These are phyloP conservation scores for Julus scandinavius DNA, from an alignment of 2,888 invertebrate genomes.

Conservation along the genomic window DNA sequence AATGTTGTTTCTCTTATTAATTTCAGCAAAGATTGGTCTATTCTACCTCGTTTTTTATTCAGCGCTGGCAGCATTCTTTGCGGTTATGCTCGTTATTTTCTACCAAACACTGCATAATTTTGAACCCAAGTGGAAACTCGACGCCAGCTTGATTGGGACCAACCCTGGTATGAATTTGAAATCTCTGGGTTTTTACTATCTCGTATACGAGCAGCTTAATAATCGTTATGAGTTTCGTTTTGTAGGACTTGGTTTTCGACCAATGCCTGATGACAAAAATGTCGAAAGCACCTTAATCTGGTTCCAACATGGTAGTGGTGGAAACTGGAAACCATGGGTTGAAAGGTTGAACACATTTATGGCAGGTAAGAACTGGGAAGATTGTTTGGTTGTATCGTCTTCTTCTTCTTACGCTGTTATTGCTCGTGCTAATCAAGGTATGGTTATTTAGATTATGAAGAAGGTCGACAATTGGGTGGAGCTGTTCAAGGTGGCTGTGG, in stretches of 20 bases:
- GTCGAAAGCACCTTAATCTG: constrained; percentile 97
- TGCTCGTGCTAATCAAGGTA: background rate
- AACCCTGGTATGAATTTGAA: constrained; percentile 81
- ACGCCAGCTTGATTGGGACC: constrained; percentile 85
- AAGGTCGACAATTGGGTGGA: constrained; percentile 63
- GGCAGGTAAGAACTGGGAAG: constrained; percentile 72
- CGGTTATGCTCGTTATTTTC: constrained; percentile 93
- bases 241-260: constrained; percentile 93
- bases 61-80: constrained; percentile 91
- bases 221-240: background rate
- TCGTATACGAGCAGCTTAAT: background rate
- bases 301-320: constrained; percentile 83
- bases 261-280: constrained; percentile 91
- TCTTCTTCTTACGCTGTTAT: background rate
- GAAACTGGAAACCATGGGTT: constrained; percentile 84
- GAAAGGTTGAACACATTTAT: constrained; percentile 80
- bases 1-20: constrained; percentile 63
- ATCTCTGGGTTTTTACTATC: background rate
- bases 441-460: constrained; percentile 63
- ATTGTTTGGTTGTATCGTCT: background rate
- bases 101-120: constrained; percentile 87
- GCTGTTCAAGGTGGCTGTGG: constrained; percentile 10
- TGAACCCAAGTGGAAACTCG: constrained; percentile 90
- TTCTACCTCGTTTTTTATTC: constrained; percentile 98
- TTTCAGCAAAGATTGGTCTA: constrained; percentile 90